A percentile compares a stretch with the other conserved stretches of the same genome.
phyloP scores from a whole-genome alignment of 2,113 vertebrate species.

The Hystrix brachyura region DNA sequence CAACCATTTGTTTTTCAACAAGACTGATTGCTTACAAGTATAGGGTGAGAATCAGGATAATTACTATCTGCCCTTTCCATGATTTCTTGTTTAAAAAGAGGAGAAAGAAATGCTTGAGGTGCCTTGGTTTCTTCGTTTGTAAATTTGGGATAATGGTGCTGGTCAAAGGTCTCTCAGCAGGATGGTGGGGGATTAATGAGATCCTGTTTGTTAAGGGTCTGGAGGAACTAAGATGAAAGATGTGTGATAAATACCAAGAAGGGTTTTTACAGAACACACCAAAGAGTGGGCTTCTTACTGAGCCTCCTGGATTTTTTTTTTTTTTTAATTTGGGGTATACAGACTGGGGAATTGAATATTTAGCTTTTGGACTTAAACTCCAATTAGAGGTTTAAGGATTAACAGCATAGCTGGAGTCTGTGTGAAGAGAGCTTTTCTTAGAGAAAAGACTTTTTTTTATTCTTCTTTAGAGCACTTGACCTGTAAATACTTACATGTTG shows the following conservation, averaged over 20 bases:
- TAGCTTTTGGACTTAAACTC: slow-evolving; percentile 56
- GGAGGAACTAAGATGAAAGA: slow-evolving; percentile 49
- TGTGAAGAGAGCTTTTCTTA: slow-evolving; percentile 65
- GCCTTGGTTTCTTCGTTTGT: slow-evolving; percentile 37
- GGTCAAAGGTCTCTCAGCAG: not conserved
- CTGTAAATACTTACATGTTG: slow-evolving; percentile 39
- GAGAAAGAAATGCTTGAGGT: rapidly evolving
- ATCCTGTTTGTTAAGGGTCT: not conserved
- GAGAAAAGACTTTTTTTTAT: slow-evolving; percentile 43
- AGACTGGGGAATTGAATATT: slow-evolving; percentile 2
- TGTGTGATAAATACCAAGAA: slow-evolving; percentile 15
- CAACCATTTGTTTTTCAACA: not conserved
- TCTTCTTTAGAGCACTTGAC: slow-evolving; percentile 9
- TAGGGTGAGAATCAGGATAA: not conserved
- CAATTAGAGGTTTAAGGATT: slow-evolving; percentile 71
- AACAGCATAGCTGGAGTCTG: not conserved
- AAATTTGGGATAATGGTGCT: slow-evolving; percentile 30
- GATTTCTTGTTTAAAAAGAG: not conserved
- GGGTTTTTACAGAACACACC: not conserved
- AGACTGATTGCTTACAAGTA: not conserved
- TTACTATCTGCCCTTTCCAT: not conserved
- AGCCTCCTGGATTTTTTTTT: not conserved
- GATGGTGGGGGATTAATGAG: slow-evolving; percentile 32
- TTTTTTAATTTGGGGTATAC: not conserved
- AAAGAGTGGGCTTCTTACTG: not conserved